Evolutionary conservation across 2,113 vertebrate species (phyloP).

Genomic region (Formicarius rufipectus): DNA sequence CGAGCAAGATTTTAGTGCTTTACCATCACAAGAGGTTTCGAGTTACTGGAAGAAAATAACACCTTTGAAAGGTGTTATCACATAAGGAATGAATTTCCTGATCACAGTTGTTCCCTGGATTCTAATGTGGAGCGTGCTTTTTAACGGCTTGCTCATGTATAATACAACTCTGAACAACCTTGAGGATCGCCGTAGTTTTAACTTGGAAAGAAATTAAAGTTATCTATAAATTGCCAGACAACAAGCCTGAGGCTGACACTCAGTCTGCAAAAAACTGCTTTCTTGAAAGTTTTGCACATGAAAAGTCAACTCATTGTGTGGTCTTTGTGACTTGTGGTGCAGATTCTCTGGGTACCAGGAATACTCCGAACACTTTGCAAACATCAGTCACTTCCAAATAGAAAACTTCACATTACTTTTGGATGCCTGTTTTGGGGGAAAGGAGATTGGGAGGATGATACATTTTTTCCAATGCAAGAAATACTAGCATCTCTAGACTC

Average conservation of each 20-base stretch:
- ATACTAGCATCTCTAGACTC: not conserved
- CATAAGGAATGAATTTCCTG: not conserved
- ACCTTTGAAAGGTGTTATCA: not conserved
- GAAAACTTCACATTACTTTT: not conserved
- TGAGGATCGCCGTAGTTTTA: not conserved
- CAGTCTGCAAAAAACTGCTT: not conserved
- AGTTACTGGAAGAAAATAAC: not conserved
- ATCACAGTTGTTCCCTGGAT: not conserved
- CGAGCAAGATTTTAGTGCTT: not conserved
- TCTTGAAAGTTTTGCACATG: not conserved
- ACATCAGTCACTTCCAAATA: not conserved
- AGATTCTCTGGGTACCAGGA: not conserved
- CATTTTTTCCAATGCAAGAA: not conserved
- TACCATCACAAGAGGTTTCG: not conserved
- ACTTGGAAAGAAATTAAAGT: not conserved
- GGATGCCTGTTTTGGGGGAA: not conserved
- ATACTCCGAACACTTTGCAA: not conserved
- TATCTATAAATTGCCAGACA: not conserved
- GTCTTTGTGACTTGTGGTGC: not conserved
- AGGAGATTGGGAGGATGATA: not conserved
- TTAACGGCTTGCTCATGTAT: not conserved
- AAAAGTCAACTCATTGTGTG: not conserved
- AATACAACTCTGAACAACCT: not conserved
- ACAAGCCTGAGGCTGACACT: not conserved
- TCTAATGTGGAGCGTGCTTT: not conserved